Evolutionary conservation across 2,113 vertebrate genomes (phyloP).

Genomic region (Genyomyrus donnyi): DNA sequence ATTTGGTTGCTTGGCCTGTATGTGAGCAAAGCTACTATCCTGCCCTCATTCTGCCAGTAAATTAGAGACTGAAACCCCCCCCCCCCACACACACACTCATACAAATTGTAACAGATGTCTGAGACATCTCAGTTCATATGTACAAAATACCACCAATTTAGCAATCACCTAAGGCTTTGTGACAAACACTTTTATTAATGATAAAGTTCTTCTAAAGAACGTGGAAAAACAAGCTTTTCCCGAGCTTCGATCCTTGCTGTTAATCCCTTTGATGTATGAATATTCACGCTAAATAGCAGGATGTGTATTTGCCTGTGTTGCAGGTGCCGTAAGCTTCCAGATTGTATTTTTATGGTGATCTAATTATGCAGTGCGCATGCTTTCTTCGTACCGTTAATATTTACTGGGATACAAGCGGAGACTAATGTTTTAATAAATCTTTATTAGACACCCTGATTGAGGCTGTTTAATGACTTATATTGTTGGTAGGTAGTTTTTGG

Average conservation of each 20-base stretch:
- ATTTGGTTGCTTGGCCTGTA: neutral
- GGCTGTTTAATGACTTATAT: neutral
- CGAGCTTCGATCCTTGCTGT: conserved; percentile 28
- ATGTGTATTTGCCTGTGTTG: conserved; percentile 36
- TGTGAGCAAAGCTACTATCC: neutral
- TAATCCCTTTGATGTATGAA: conserved; percentile 43
- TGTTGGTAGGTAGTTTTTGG: neutral
- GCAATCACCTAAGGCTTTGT: neutral
- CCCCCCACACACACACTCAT: neutral
- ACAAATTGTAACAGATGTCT: neutral
- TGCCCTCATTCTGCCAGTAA: neutral
- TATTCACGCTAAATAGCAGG: conserved; percentile 24
- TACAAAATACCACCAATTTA: neutral
- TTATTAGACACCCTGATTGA: conserved; percentile 34
- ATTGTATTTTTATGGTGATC: conserved; percentile 35
- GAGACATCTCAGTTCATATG: neutral
- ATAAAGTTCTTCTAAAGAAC: neutral
- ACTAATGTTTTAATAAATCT: conserved; percentile 26
- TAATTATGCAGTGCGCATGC: conserved; percentile 33
- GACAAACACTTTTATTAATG: neutral
- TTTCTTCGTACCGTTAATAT: conserved; percentile 23
- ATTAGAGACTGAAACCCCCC: neutral
- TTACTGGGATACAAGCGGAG: conserved; percentile 21
- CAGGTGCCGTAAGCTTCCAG: conserved; percentile 28
- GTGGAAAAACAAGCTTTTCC: neutral